Percentiles rank a stretch among this genome's conserved stretches.
These are phyloP conservation scores for Nomada flava DNA, from an alignment of 2,888 invertebrate species.

Conservation along the genomic window DNA sequence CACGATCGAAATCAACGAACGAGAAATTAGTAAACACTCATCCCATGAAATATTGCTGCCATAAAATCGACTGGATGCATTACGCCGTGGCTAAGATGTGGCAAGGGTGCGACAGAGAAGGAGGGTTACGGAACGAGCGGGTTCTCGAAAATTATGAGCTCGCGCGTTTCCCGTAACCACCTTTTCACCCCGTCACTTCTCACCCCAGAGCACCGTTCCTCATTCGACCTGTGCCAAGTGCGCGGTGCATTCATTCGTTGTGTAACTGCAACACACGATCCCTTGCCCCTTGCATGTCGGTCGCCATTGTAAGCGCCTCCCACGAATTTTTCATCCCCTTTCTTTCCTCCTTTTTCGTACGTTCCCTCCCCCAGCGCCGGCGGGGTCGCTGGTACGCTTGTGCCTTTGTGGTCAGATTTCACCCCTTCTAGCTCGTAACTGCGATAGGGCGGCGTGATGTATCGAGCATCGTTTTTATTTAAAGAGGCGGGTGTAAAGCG, in stretches of 20 bases:
- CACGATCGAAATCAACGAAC: slow-evolving; percentile 48
- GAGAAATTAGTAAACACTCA: too few species aligned
- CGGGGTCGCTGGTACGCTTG: not conserved
- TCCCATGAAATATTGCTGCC: too few species aligned
- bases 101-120: not conserved
- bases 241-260: slow-evolving; percentile 56
- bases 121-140: slow-evolving; percentile 4
- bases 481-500: too few species aligned
- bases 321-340: slow-evolving; percentile 29
- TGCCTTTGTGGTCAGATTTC: not conserved
- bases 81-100: not conserved
- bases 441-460: not conserved
- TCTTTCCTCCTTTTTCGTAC: not conserved
- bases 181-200: slow-evolving; percentile 49
- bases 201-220: slow-evolving; percentile 45
- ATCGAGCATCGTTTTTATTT: slow-evolving; percentile 1
- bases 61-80: slow-evolving; percentile 44
- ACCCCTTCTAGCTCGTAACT: not conserved
- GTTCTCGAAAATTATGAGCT: slow-evolving; percentile 61
- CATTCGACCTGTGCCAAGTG: slow-evolving; percentile 32
- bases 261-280: slow-evolving; percentile 52
- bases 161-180: slow-evolving; percentile 57
- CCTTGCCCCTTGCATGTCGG: slow-evolving; percentile 7
- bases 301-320: slow-evolving; percentile 30
- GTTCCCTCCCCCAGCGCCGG: not conserved